Base-by-base conservation (phyloP, 2,797 vertebrate genomes). In the Philypnodon macrostomus region DNA sequence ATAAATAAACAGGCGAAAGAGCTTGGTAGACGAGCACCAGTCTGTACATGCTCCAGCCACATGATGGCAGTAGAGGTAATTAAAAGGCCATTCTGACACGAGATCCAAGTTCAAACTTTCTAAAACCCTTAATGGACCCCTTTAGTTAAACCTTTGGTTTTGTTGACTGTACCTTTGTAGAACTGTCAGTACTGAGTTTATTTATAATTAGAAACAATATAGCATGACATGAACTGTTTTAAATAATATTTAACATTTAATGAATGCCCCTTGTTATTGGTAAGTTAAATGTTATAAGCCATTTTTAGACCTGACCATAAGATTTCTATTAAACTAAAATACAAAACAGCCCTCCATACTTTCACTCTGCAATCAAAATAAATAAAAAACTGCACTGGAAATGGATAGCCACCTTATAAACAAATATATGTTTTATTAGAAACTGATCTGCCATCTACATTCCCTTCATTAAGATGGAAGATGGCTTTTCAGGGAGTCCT, bases 311-410 rank as follows among this genome's bases (percentile, higher is more conserved):
- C n/a, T 56, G 26, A 19, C 31, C 21, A 51, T n/a, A 44, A 44
- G 30, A 5, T 9, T 30, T 17, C 39, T n/a, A n/a, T 36, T 60
- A 10, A 38, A 79, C 33, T 56, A 56, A 37, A 1, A 44, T 58
- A 61, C 35, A 74, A 80, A 70, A 75, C 58, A 80, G 34, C 73
- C 64, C 51, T 67, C 63, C 58, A 72, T 79, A 76, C 83, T 75
- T 75, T 81, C 70, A 68, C 47, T 73, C 72, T 80, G 79, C 65
- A 76, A 81, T 61, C 40, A 56, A 67, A 86, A 88, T 87, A 89
- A 87, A 87, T 87, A 83, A 85, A 26, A 77, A 49, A 63, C 68
- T 69, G 70, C 68, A 62, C 35, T 46, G 24, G 31, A 56, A 46
- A 76, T 58, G 42, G 21, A 6, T 59, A 61, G 55, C 57, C 45